Base-by-base conservation (phyloP, 2,113 vertebrate species). In the Dolichotis patagonum region DNA sequence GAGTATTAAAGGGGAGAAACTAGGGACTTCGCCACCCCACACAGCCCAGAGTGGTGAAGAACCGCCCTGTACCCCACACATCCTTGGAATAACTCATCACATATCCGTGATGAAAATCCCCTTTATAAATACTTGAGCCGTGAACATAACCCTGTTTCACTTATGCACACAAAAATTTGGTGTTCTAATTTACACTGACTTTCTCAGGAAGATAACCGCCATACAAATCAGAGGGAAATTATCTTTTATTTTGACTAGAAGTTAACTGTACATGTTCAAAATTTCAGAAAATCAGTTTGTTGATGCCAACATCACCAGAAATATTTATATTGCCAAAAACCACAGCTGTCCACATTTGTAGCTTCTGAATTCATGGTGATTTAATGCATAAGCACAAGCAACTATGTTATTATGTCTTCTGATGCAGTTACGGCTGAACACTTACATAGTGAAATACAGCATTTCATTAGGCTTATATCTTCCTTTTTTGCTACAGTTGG, bases 311-410 rank as follows among this genome's bases (percentile, higher is more conserved):
- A 83, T 35, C 41, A 67, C 85, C 63, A 78, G 52, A 85, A 83
- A n/a, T 52, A 56, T 83, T 86, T 91, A 81, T 56, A 60, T 69
- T 87, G 96, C 96, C 91, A 93, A 92, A 84, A 90, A 83, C 26
- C 94, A 95, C 95, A 93, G 96, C 97, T 94, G 91, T 75, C 89
- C 92, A 52, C 62, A 24, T 86, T 88, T 73, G 91, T 65, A 89
- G 83, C 93, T 62, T 63, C 84, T 46, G 1, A n/a, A 32, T 52
- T 81, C 62, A 22, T 28, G 54, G 43, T 9, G 62, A 84, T 78
- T 91, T 71, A 62, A 19, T 0, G 5, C 52, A 3, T 41, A 78
- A 90, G 56, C 7, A 38, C 54, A 93, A 93, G 83, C 80, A 43
- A 63, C 86, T 87, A 20, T 86, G 77, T 92, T 81, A 88, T 96